Evolutionary conservation across 1,140 invertebrate genomes (phyloP), one percentile per base, ranked within the genome.

Genomic region (Drosophila nebulosa): DNA sequence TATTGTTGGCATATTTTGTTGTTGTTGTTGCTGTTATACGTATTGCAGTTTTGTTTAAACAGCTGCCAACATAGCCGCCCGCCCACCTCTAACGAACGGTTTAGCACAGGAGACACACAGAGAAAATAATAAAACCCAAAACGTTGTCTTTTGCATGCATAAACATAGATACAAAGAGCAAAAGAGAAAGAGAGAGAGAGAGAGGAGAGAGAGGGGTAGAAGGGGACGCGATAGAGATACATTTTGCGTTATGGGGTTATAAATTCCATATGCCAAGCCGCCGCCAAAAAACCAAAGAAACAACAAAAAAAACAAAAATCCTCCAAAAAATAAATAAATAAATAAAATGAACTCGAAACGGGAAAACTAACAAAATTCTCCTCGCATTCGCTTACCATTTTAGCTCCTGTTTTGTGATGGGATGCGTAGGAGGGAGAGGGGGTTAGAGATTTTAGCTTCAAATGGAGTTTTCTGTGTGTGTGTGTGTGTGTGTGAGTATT

Each of bases 191-290:
- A 58, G 27, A 30, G 22, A 39, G 27, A 32, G 30, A 56, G n/a
- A 56, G 10, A 56, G 30, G n/a, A 56, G 26, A 52, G 52, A 32
- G 32, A 27, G 52, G 36, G 70, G 0, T 2, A 14, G 14, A 18
- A 14, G 6, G n/a, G 4, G 36, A 5, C 1, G 14, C 1, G 16
- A 5, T 1, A 42, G 16, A 42, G 55, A 58, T 36, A 58, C 56
- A 30, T 21, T 51, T 22, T 59, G 22, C 46, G 4, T 27, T 51
- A 36, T 50, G 50, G 24, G 32, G 71, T 66, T 73, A 86, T 78
- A 86, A 86, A 86, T 85, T 85, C 61, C 66, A 85, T 68, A 60
- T 80, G 80, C 81, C 73, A 86, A 85, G 79, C 42, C 65, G 79
- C 42, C 65, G 74, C 83, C 63, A 77, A 60, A 46, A 71, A 80